Percentiles rank a stretch among this genome's conserved stretches.
These are phyloP conservation scores for Spongia lamella DNA, from an alignment of 37 sponge, comb jelly and placozoan genomes.

Conservation along the genomic window DNA sequence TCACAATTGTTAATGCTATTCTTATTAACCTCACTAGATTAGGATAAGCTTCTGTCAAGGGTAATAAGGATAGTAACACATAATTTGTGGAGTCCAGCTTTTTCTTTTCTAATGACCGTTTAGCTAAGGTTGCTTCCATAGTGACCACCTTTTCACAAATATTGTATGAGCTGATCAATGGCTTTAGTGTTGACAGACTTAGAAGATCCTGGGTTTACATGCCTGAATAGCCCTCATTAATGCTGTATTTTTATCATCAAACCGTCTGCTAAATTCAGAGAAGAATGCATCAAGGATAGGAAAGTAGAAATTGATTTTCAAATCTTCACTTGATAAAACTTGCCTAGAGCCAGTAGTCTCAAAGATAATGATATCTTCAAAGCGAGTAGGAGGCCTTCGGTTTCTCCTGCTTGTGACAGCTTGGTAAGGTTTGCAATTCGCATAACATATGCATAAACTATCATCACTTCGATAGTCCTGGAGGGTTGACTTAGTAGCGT, in stretches of 20 bases:
- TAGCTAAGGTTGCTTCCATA: no score
- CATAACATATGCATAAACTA: conserved; percentile 24
- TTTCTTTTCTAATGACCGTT: no score
- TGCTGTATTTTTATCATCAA: conserved; percentile 8
- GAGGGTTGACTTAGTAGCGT: conserved; percentile 17
- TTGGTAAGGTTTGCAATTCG: no score
- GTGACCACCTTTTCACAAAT: no score
- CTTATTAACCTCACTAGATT: no score
- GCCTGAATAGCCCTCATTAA: conserved; percentile 36
- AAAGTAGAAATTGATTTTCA: conserved; percentile 14
- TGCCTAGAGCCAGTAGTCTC: conserved; percentile 31
- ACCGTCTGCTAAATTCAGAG: conserved; percentile 4
- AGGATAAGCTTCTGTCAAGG: no score
- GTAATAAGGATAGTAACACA: no score
- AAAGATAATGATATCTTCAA: conserved; percentile 26
- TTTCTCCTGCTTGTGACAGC: conserved; percentile 13
- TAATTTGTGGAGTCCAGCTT: no score
- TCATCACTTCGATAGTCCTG: conserved; percentile 36
- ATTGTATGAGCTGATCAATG: no score
- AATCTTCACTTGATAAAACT: background rate
- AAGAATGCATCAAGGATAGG: conserved; percentile 19
- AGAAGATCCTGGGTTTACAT: no score
- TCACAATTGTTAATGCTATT: no score
- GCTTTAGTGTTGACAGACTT: no score
- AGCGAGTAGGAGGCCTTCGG: conserved; percentile 14